phyloP scores from a whole-genome alignment of 1,140 invertebrate genomes.

The Planococcus citri region DNA sequence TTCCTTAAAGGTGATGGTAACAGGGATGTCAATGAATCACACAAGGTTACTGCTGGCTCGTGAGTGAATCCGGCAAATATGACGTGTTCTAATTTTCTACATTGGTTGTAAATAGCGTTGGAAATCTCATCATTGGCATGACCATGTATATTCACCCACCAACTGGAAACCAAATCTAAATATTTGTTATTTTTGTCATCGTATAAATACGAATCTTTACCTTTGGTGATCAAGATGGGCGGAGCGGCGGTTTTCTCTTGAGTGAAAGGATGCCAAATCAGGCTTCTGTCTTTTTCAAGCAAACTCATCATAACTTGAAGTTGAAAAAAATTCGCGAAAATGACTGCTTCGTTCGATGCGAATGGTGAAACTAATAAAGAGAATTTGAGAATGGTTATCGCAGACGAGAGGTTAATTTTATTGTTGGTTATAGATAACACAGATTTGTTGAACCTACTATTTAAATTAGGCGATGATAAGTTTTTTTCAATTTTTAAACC shows the following conservation, averaged over 20 bases:
- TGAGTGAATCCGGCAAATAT: conserved; percentile 27
- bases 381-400: no score
- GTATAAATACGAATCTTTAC: conserved; percentile 21
- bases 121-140: conserved; percentile 23
- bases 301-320: background rate
- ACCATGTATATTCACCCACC: conserved; percentile 26
- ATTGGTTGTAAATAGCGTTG: conserved; percentile 22
- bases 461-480: no score
- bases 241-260: conserved; percentile 15
- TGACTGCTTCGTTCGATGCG: no score
- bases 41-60: conserved; percentile 23
- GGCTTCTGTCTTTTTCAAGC: background rate
- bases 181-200: conserved; percentile 14
- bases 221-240: background rate
- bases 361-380: no score
- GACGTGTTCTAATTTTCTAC: conserved; percentile 23
- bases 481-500: no score
- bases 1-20: background rate
- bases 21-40: conserved; percentile 13
- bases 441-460: no score
- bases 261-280: conserved; percentile 26
- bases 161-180: conserved; percentile 24
- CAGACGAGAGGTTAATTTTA: no score
- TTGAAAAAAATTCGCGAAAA: no score
- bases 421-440: no score